phyloP scores from a whole-genome alignment of 2,113 vertebrate species.

The Fregata magnificens region DNA sequence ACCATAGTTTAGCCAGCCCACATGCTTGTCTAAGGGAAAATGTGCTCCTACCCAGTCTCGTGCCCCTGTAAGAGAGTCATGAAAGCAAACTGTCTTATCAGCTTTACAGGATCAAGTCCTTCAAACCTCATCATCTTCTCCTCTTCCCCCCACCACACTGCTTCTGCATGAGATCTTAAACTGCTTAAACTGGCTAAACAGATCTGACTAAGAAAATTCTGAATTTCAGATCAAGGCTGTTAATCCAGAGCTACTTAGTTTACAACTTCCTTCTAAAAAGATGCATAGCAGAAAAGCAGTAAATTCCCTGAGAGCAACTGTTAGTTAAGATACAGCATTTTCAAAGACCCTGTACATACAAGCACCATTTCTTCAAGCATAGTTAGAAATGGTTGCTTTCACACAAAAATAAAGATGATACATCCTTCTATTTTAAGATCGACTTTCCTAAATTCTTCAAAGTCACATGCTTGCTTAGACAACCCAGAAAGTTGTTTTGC shows the following conservation, averaged over 20 bases:
- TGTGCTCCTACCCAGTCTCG: neutral
- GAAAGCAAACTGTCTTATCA: neutral
- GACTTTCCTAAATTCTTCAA: neutral
- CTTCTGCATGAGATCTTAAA: neutral
- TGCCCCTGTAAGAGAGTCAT: neutral
- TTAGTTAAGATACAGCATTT: neutral
- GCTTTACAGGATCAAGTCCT: neutral
- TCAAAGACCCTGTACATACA: neutral
- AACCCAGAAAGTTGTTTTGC: neutral
- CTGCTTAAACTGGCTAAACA: neutral
- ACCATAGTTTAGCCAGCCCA: conserved; percentile 14
- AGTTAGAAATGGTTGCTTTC: neutral
- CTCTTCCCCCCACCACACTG: neutral
- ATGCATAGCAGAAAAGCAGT: neutral
- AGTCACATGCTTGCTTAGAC: neutral
- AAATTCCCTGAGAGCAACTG: neutral
- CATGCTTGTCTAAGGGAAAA: conserved; percentile 22
- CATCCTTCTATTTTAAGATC: neutral
- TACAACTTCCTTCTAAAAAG: neutral
- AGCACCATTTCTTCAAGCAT: neutral
- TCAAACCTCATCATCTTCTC: neutral
- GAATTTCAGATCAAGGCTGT: neutral
- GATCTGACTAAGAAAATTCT: neutral
- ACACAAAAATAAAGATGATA: neutral
- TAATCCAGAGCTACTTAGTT: neutral